These are phyloP conservation scores for Cyanocitta stelleri DNA, from an alignment of 2,113 vertebrate species.

Conservation along the genomic window DNA sequence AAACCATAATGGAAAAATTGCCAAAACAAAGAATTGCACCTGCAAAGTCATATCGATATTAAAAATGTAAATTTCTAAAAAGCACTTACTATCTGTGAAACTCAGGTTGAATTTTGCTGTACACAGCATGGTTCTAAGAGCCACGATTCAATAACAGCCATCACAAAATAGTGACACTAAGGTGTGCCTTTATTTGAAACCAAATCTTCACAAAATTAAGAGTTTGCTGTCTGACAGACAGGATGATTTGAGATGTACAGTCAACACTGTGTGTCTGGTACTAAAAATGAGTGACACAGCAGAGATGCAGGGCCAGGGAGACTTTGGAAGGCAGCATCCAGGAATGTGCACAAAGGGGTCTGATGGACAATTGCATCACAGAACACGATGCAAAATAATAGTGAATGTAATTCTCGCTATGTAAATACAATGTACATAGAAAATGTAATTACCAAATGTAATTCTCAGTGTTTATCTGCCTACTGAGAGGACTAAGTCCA, in stretches of 20 bases:
- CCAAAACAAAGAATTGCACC: not conserved
- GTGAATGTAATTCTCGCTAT: not conserved
- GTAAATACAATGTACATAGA: not conserved
- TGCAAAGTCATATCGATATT: not conserved
- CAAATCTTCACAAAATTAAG: not conserved
- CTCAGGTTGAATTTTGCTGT: not conserved
- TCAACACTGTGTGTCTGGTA: not conserved
- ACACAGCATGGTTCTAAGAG: not conserved
- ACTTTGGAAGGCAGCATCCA: not conserved
- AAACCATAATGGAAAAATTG: not conserved
- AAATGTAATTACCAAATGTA: not conserved
- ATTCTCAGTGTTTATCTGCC: not conserved
- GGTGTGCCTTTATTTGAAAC: not conserved
- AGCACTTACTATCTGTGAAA: not conserved
- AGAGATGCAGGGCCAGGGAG: not conserved
- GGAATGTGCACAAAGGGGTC: not conserved
- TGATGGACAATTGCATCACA: fast-evolving
- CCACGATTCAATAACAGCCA: not conserved
- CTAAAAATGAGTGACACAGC: not conserved
- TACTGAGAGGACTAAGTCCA: not conserved
- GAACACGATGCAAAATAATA: not conserved
- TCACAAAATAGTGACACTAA: not conserved
- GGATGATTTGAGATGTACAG: not conserved
- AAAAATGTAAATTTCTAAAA: not conserved
- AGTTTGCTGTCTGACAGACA: not conserved